These are phyloP conservation scores for Ypsolopha scabrella DNA, from an alignment of 2,888 invertebrate species.

Conservation along the genomic window DNA sequence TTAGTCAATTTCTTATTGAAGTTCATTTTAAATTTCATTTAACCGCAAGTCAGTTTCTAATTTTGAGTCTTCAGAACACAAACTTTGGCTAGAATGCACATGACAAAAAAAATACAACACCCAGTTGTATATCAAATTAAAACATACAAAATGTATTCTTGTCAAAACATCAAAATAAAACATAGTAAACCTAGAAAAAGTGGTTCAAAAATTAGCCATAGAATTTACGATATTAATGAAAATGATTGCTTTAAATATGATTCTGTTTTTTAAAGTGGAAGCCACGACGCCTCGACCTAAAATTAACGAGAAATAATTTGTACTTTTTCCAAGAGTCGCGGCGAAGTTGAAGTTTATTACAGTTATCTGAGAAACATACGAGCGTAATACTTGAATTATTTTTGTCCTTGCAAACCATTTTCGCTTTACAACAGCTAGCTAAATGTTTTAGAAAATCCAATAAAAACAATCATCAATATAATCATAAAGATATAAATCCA, in stretches of 20 bases:
- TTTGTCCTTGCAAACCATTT: not conserved
- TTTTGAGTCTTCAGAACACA: constrained; percentile 15
- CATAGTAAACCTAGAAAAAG: constrained; percentile 6
- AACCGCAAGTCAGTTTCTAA: constrained; percentile 34
- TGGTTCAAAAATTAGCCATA: constrained; percentile 17
- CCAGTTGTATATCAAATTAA: constrained; percentile 30
- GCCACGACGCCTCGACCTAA: constrained; percentile 46
- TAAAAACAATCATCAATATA: constrained; percentile 51
- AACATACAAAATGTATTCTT: constrained; percentile 29
- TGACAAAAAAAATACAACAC: constrained; percentile 22
- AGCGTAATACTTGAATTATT: not conserved
- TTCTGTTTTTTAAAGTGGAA: constrained; percentile 33
- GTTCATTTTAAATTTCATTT: constrained; percentile 58
- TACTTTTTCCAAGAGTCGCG: constrained; percentile 52
- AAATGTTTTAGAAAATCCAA: constrained; percentile 37
- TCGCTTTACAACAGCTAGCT: constrained; percentile 16
- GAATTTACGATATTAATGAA: constrained; percentile 27
- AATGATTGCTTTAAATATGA: constrained; percentile 14
- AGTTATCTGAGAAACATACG: not conserved
- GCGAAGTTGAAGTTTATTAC: constrained; percentile 5
- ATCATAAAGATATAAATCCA: constrained; percentile 57
- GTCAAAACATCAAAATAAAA: constrained; percentile 8
- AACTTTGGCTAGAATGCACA: constrained; percentile 33
- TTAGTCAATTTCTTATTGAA: constrained; percentile 38
- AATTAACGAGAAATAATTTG: constrained; percentile 58